Evolutionary conservation across 2,797 vertebrate genomes (phyloP).

Genomic region (Sitta carolinensis): DNA sequence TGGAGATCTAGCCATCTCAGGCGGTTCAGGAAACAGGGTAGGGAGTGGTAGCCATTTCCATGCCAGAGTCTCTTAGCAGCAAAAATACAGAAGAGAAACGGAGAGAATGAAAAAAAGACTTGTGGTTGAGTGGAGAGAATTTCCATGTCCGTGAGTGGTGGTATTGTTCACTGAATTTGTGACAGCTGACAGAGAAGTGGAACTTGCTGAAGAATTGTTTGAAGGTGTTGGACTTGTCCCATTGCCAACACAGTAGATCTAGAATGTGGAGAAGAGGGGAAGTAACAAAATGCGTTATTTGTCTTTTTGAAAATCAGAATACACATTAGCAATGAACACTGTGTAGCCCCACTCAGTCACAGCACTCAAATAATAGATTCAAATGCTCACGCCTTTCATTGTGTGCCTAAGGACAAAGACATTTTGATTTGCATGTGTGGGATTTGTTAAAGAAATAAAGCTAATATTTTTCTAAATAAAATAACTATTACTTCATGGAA

Average conservation of each 20-base stretch:
- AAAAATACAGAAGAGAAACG: conserved; percentile 81
- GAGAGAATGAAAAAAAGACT: conserved; percentile 78
- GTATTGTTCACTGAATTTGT: conserved; percentile 70
- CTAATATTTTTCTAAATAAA: background rate
- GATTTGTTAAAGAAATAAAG: background rate
- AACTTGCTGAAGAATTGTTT: conserved; percentile 45
- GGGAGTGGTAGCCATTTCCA: conserved; percentile 66
- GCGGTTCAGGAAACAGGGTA: conserved; percentile 56
- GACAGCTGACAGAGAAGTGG: conserved; percentile 44
- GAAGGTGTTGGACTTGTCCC: conserved; percentile 12
- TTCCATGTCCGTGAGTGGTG: conserved; percentile 69
- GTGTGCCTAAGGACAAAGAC: background rate
- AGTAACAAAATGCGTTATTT: background rate
- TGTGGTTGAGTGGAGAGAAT: conserved; percentile 76
- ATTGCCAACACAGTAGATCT: conserved; percentile 65
- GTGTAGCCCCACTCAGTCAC: background rate
- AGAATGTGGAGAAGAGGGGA: conserved; percentile 24
- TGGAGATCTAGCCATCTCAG: conserved; percentile 51
- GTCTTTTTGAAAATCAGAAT: background rate
- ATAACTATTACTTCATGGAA: background rate
- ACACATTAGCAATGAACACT: background rate
- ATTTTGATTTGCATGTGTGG: background rate
- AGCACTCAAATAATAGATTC: background rate
- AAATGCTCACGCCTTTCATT: background rate
- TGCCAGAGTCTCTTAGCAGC: conserved; percentile 82